A percentile compares a stretch with the other conserved stretches of the same genome.
phyloP scores from a whole-genome alignment of 2,113 vertebrate genomes.

The Semicossyphus pulcher region DNA sequence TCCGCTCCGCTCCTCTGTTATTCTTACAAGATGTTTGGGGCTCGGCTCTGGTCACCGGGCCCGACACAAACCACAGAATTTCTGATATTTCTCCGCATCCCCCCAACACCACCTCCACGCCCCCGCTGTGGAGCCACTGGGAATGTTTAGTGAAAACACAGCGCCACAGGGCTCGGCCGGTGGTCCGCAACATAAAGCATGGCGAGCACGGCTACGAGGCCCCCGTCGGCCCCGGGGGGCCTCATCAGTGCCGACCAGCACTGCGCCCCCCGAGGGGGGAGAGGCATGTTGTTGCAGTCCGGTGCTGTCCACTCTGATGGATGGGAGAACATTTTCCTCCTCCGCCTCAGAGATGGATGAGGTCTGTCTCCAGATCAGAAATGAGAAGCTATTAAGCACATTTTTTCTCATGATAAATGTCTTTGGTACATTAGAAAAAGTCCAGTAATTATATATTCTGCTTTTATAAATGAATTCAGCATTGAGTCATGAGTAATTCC shows the following conservation, averaged over 20 bases:
- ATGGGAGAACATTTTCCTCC: slow-evolving; percentile 13
- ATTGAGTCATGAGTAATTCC: not conserved
- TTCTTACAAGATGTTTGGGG: slow-evolving; percentile 77
- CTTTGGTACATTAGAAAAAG: not conserved
- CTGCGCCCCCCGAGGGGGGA: not conserved
- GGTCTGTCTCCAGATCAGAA: not conserved
- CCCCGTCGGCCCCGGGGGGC: slow-evolving; percentile 6
- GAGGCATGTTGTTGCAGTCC: slow-evolving; percentile 39
- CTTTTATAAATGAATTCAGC: not conserved
- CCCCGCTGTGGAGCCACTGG: slow-evolving; percentile 49
- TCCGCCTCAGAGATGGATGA: slow-evolving; percentile 15
- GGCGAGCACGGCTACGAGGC: not conserved
- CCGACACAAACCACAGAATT: slow-evolving; percentile 73
- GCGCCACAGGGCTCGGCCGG: slow-evolving; percentile 57
- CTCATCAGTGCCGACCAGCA: slow-evolving; percentile 23
- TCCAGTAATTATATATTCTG: not conserved
- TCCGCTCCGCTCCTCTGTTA: slow-evolving; percentile 64
- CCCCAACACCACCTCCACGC: slow-evolving; percentile 7
- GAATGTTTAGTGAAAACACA: slow-evolving; percentile 73
- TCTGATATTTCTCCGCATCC: slow-evolving; percentile 66
- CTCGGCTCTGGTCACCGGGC: slow-evolving; percentile 58
- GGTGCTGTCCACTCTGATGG: slow-evolving; percentile 36
- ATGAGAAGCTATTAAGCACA: not conserved
- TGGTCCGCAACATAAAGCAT: slow-evolving; percentile 60
- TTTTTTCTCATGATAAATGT: not conserved